Percentiles rank a stretch among this genome's conserved stretches.
These are phyloP conservation scores for Silurus meridionalis DNA, from an alignment of 2,113 vertebrate genomes.

Conservation along the genomic window DNA sequence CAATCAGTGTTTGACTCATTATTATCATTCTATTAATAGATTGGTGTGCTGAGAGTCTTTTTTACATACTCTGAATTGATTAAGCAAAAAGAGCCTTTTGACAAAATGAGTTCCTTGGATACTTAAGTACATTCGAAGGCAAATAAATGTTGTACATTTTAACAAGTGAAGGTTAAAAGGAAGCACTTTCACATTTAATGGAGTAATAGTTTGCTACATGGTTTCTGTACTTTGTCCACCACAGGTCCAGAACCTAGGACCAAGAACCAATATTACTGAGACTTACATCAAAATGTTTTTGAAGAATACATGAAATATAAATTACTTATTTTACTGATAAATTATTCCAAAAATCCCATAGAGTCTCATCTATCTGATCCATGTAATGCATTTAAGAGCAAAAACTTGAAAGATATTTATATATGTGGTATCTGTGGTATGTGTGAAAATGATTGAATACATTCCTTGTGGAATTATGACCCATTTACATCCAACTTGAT, in stretches of 20 bases:
- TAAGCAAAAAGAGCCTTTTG: too few species aligned
- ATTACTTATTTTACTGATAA: not conserved
- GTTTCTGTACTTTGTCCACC: too few species aligned
- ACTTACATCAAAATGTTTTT: not conserved
- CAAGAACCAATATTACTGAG: not conserved
- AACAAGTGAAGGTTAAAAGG: too few species aligned
- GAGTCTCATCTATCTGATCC: not conserved
- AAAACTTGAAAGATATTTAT: not conserved
- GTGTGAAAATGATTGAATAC: not conserved
- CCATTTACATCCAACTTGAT: not conserved
- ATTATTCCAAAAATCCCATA: not conserved
- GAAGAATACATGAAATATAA: not conserved
- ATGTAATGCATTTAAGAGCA: not conserved
- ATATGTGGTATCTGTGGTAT: not conserved
- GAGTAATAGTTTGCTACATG: too few species aligned
- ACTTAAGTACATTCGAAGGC: too few species aligned
- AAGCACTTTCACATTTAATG: too few species aligned
- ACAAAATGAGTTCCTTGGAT: too few species aligned
- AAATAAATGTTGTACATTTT: too few species aligned
- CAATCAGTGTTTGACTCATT: too few species aligned
- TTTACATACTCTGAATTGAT: too few species aligned
- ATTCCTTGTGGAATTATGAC: not conserved
- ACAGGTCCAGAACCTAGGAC: not conserved
- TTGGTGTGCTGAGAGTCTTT: too few species aligned
- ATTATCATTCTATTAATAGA: too few species aligned